Base-by-base conservation (phyloP, 2,113 vertebrate genomes). In the Psilopsiagon aymara region DNA sequence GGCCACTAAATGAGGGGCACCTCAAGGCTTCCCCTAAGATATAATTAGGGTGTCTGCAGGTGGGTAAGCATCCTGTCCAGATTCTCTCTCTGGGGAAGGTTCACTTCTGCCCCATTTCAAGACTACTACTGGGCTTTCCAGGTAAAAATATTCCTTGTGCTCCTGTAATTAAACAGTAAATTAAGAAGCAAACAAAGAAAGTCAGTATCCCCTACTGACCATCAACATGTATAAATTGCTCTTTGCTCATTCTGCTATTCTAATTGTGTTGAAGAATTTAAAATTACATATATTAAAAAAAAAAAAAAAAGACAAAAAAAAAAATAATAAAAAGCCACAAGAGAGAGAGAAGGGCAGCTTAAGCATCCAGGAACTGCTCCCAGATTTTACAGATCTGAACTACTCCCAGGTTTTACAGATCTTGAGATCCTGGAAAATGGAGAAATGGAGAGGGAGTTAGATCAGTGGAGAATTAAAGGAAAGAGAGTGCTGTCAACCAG, bases 1-100 rank as follows among this genome's bases (percentile, higher is more conserved):
- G 7, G 15, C 66, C 9, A 10, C 10, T 44, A 8, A 4, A 4
- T 2, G 5, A 46, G 43, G 16, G 18, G 4, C 12, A 44, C 9
- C 7, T 44, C 0, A 1, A 29, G 14, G 15, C 6, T 51, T 57
- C 16, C 8, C 3, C 4, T 6, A 8, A 60, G 20, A 46, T 23
- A 23, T 53, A 51, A 41, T 5, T 2, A 0, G 7, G 5, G 3
- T 37, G 11, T 4, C 6, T 53, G 35, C 1, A 3, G 46, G 2
- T 2, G 3, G 13, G 3, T 44, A 74, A 39, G 10, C 8, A 47
- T 31, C 19, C 41, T 79, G 60, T 5, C 7, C 28, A 11, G 20
- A 20, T 13, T 55, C 18, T 49, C 10, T 8, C 3, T 37, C 0
- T 0, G 17, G 6, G 9, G 9, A 52, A 82, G 2, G 37, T 41